Base-by-base conservation (phyloP, 2,888 invertebrate genomes). In the Lithophane semibrunnea region DNA sequence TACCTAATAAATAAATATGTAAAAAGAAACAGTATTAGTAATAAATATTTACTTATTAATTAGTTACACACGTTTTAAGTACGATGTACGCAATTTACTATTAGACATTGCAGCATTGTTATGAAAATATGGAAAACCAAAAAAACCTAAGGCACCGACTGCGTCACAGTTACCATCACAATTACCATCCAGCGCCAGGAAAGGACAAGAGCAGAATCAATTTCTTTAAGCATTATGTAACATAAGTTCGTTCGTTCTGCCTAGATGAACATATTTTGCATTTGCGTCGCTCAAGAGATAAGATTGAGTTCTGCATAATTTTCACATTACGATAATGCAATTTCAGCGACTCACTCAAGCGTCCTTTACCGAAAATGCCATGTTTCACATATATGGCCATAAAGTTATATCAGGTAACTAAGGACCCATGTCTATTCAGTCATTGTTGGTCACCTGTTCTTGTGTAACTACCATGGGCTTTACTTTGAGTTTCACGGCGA, bases 401-500 rank as follows among this genome's bases (percentile, higher is more conserved):
- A 66, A 18, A 12, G 12, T 18, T 18, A 65, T 12, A 18, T 10
- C 47, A 42, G 37, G 37, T 37, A 4, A 37, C 18, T 24, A 65
- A 44, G 44, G 18, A 24, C 65, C 5, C n/a, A 37, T n/a, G 4
- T 65, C 16, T 44, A 44, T n/a, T n/a, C n/a, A n/a, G n/a, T n/a
- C n/a, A n/a, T n/a, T n/a, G n/a, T n/a, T n/a, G n/a, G n/a, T n/a
- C 37, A 16, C 4, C n/a, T 24, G 5, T 65, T 24, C 37, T 37
- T 49, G 49, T 7, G 37, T 21, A 18, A 94, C 89, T 47, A 90
- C 82, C 94, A 94, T 97, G 87, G 95, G 97, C 79, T 93, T 92
- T 0, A 98, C 97, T 9, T 97, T 97, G 0, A 98, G 94, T 75
- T 94, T 94, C 73, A 97, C 91, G 0, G 98, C 97, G 13, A 98